These are phyloP conservation scores for Plectrocnemia conspersa DNA, from an alignment of 1,140 invertebrate genomes.

Conservation along the genomic window DNA sequence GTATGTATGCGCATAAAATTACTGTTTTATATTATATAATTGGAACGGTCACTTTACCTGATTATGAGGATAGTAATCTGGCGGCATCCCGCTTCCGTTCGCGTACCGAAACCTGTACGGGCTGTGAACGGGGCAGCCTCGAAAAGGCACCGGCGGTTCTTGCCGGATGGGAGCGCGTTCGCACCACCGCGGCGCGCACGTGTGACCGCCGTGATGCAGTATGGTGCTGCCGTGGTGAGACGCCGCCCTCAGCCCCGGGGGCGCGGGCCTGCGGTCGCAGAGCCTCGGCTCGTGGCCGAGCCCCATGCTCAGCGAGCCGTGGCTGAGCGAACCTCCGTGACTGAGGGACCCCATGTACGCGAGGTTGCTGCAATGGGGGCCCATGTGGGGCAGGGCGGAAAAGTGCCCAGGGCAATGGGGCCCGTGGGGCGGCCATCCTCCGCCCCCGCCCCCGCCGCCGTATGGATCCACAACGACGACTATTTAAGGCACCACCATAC, in stretches of 20 bases:
- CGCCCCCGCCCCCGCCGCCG: conserved; percentile 20
- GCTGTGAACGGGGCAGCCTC: conserved; percentile 61
- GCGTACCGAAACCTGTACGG: conserved; percentile 58
- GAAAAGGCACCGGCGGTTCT: conserved; percentile 37
- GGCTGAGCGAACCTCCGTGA: conserved; percentile 31
- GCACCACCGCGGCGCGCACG: conserved; percentile 32
- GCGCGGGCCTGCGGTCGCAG: conserved; percentile 5
- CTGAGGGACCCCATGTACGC: conserved; percentile 29
- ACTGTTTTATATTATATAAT: background rate
- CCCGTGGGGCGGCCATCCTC: conserved; percentile 23
- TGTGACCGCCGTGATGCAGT: conserved; percentile 22
- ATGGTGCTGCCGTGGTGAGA: conserved; percentile 20
- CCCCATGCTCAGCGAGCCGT: conserved; percentile 24
- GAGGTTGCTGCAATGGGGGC: conserved; percentile 30
- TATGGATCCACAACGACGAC: conserved; percentile 29
- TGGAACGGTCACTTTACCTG: conserved; percentile 48
- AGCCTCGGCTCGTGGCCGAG: conserved; percentile 11
- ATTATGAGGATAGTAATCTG: conserved; percentile 52
- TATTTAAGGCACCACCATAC: background rate
- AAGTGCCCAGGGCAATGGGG: conserved; percentile 19
- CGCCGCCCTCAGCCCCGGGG: conserved; percentile 15
- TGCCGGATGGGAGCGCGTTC: conserved; percentile 25
- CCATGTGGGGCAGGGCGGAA: conserved; percentile 16
- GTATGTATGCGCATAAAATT: no score
- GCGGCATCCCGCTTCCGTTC: conserved; percentile 46